Evolutionary conservation across 1,140 invertebrate genomes (phyloP).

Genomic region (Heliothis subflexa): DNA sequence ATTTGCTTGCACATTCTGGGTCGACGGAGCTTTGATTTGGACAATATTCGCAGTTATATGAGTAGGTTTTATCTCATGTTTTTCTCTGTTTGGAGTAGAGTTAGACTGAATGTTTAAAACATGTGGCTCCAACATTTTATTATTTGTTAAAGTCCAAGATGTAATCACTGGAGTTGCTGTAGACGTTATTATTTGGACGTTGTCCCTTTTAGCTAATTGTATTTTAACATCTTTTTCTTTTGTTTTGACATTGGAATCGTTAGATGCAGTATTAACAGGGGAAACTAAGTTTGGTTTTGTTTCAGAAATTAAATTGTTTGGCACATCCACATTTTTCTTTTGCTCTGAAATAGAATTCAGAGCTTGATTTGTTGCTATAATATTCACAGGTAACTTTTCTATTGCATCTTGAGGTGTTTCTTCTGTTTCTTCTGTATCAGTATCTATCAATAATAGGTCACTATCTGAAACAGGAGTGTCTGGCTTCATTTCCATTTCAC

Average conservation of each 20-base stretch:
- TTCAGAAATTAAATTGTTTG: slow-evolving; percentile 63
- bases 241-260: slow-evolving; percentile 54
- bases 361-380: slow-evolving; percentile 76
- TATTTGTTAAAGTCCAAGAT: slow-evolving; percentile 81
- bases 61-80: slow-evolving; percentile 76
- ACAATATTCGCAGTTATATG: slow-evolving; percentile 82
- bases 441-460: slow-evolving; percentile 94
- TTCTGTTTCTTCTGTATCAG: slow-evolving; percentile 91
- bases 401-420: slow-evolving; percentile 78
- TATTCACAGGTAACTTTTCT: slow-evolving; percentile 75
- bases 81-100: slow-evolving; percentile 63
- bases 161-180: slow-evolving; percentile 87
- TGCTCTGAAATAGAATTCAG: slow-evolving; percentile 62
- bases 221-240: slow-evolving; percentile 66
- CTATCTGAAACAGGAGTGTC: slow-evolving; percentile 94
- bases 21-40: slow-evolving; percentile 75
- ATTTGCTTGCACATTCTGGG: slow-evolving; percentile 67
- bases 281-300: slow-evolving; percentile 69
- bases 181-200: slow-evolving; percentile 79
- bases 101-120: slow-evolving; percentile 71
- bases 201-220: slow-evolving; percentile 79
- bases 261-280: slow-evolving; percentile 59
- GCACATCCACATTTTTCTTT: slow-evolving; percentile 52
- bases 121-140: slow-evolving; percentile 78
- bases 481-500: slow-evolving; percentile 92